Conservation (phyloP, 2,888 invertebrate species). For the Spatulosminthurus flaviceps region DNA sequence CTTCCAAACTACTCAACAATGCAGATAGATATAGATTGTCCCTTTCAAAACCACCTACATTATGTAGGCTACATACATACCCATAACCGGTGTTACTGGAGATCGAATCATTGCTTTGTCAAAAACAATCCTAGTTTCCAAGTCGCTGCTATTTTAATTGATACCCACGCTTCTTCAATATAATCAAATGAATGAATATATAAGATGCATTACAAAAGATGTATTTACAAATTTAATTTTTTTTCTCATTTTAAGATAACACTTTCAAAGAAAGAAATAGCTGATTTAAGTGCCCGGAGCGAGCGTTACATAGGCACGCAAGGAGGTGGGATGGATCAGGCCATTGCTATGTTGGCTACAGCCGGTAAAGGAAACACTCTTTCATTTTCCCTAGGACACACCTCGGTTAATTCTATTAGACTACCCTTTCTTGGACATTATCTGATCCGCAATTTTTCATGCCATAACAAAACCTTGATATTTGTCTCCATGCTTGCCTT, state of each 20-base stretch:
- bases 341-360: constrained; percentile 90
- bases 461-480: not conserved
- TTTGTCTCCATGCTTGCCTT: not conserved
- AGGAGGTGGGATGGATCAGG: constrained; percentile 99
- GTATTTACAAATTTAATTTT: too few relatives aligned
- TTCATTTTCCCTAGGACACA: not conserved
- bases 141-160: too few relatives aligned
- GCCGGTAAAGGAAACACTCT: constrained; percentile 64
- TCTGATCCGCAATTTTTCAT: not conserved
- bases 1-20: too few relatives aligned
- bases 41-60: too few relatives aligned
- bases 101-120: too few relatives aligned
- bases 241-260: constrained; percentile 64
- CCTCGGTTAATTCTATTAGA: not conserved
- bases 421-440: not conserved
- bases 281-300: constrained; percentile 86
- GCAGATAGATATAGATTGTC: too few relatives aligned
- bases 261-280: constrained; percentile 74
- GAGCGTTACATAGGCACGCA: constrained; percentile 96
- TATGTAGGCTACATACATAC: too few relatives aligned
- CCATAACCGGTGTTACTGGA: too few relatives aligned
- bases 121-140: too few relatives aligned
- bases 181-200: too few relatives aligned
- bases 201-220: too few relatives aligned
- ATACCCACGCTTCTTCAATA: too few relatives aligned